These are phyloP conservation scores for Amblyjoppa fuscipennis DNA, from an alignment of 2,888 invertebrate genomes.

Conservation along the genomic window DNA sequence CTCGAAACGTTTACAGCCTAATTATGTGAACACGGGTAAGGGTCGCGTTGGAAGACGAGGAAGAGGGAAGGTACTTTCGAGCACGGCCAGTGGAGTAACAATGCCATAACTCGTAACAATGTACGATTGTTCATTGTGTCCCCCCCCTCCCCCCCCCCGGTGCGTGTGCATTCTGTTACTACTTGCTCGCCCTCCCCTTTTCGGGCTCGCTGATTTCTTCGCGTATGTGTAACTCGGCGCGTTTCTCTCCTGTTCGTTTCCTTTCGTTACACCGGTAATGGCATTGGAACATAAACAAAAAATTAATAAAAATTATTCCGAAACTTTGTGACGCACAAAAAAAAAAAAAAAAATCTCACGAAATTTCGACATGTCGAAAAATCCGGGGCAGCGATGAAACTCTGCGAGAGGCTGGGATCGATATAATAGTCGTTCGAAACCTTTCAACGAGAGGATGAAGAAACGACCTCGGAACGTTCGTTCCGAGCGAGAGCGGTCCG, in stretches of 20 bases:
- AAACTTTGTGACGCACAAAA: not conserved
- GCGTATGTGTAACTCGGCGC: slow-evolving; percentile 12
- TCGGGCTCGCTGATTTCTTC: slow-evolving; percentile 62
- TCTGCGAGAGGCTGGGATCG: not conserved
- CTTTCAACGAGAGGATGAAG: slow-evolving; percentile 8
- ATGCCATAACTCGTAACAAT: slow-evolving; percentile 85
- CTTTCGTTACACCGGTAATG: slow-evolving; percentile 2
- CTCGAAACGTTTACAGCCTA: slow-evolving; percentile 85
- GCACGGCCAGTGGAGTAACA: slow-evolving; percentile 81
- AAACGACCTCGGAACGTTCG: slow-evolving; percentile 7
- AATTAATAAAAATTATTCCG: not conserved
- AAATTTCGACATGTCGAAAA: not conserved
- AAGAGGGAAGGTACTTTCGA: slow-evolving; percentile 38
- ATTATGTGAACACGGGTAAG: slow-evolving; percentile 84
- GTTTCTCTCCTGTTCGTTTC: slow-evolving; percentile 18
- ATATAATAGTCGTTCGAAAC: slow-evolving; percentile 10
- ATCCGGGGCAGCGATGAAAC: not conserved
- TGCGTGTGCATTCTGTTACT: slow-evolving; percentile 75
- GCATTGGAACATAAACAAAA: not conserved
- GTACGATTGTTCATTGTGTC: slow-evolving; percentile 85
- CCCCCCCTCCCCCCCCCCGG: slow-evolving; percentile 69
- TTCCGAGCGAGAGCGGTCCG: not conserved
- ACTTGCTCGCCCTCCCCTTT: slow-evolving; percentile 58
- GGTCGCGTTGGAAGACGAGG: slow-evolving; percentile 70
- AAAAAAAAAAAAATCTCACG: not conserved